These are phyloP conservation scores for Sphinx pinastri DNA, from an alignment of 2,888 invertebrate species.

Conservation along the genomic window DNA sequence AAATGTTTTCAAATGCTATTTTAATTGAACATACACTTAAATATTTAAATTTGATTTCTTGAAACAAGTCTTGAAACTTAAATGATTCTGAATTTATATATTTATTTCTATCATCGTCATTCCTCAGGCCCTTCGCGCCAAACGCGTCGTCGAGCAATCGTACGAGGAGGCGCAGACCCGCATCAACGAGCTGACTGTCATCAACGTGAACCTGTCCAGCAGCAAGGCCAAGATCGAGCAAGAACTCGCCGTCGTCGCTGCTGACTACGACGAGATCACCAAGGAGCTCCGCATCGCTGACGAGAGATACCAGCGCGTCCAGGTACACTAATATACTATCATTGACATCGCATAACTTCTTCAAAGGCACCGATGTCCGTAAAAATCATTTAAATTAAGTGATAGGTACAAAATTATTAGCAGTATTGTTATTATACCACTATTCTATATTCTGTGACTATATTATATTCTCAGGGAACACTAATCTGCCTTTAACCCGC, in stretches of 20 bases:
- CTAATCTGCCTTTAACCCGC: too few relatives aligned
- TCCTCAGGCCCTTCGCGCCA: conserved; percentile 92
- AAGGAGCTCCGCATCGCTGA: conserved; percentile 97
- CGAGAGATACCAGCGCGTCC: conserved; percentile 97
- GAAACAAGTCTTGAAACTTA: too few relatives aligned
- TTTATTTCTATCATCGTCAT: background rate
- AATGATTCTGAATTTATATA: too few relatives aligned
- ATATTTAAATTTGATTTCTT: too few relatives aligned
- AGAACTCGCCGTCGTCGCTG: conserved; percentile 94
- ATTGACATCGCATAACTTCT: too few relatives aligned
- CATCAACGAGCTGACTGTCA: conserved; percentile 96
- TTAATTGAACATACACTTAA: background rate
- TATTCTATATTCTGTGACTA: too few relatives aligned
- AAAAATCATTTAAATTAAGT: too few relatives aligned
- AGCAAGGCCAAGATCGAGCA: conserved; percentile 98
- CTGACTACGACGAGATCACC: conserved; percentile 99
- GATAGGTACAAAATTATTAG: too few relatives aligned
- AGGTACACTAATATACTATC: conserved; percentile 65
- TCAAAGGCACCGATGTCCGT: too few relatives aligned
- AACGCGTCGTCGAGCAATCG: conserved; percentile 94
- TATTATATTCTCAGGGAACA: too few relatives aligned
- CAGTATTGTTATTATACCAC: too few relatives aligned
- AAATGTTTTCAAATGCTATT: conserved; percentile 13
- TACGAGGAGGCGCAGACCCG: conserved; percentile 96
- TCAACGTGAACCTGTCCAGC: conserved; percentile 97